These are phyloP conservation scores for Corythoichthys intestinalis DNA, from an alignment of 2,113 vertebrate species.

Conservation along the genomic window DNA sequence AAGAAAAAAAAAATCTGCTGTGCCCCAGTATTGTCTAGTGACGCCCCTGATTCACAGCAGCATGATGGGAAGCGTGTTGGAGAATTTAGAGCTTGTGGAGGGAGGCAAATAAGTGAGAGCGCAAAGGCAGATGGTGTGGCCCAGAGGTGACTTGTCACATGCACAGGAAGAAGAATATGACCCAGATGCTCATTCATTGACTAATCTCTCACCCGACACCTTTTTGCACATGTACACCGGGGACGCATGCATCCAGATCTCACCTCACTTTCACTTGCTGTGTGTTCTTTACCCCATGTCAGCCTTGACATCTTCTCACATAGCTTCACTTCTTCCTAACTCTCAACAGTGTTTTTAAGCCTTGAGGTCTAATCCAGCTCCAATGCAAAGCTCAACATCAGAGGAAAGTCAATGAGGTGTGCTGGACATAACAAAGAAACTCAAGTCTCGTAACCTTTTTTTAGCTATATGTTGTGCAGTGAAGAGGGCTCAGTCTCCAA, in stretches of 20 bases:
- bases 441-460: constrained; percentile 32
- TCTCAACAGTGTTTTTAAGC: not conserved
- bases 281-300: constrained; percentile 1
- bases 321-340: not conserved
- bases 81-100: constrained; percentile 17
- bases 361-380: constrained; percentile 12
- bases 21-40: no score
- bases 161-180: constrained; percentile 35
- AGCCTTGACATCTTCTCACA: not conserved
- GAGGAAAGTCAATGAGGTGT: constrained; percentile 50
- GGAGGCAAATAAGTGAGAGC: constrained; percentile 20
- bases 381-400: constrained; percentile 18
- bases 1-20: no score
- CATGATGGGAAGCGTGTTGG: constrained; percentile 3
- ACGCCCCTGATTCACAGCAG: constrained; percentile 1
- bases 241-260: constrained; percentile 9
- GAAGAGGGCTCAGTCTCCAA: not conserved
- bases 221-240: constrained; percentile 41
- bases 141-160: constrained; percentile 39
- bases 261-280: constrained; percentile 5
- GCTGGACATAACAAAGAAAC: constrained; percentile 41
- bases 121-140: constrained; percentile 44
- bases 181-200: constrained; percentile 57
- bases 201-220: constrained; percentile 37
- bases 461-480: not conserved